Conservation (phyloP, 2,888 invertebrate species). For the Himalopsyche tibetana region DNA sequence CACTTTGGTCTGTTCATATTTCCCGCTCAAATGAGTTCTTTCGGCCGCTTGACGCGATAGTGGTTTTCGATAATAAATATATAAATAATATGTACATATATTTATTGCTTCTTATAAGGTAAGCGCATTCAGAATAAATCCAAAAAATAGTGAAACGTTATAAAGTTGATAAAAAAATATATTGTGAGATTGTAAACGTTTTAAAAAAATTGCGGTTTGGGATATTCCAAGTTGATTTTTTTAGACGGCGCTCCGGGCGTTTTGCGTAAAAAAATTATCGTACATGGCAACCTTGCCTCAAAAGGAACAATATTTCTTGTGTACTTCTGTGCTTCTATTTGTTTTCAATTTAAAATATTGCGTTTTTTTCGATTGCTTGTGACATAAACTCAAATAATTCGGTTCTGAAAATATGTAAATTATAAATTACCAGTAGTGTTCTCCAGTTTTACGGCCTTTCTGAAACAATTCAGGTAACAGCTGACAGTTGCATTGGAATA, state of each 20-base stretch:
- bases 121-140: not conserved
- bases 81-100: too few relatives aligned
- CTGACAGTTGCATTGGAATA: slow-evolving; percentile 60
- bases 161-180: not conserved
- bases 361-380: slow-evolving; percentile 49
- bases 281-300: slow-evolving; percentile 52
- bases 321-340: slow-evolving; percentile 54
- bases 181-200: not conserved
- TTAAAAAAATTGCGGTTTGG: not conserved
- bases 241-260: slow-evolving; percentile 9
- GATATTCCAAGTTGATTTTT: slow-evolving; percentile 42
- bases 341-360: slow-evolving; percentile 55
- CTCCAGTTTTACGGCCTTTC: slow-evolving; percentile 47
- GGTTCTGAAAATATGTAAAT: slow-evolving; percentile 52
- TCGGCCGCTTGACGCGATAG: not conserved
- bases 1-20: slow-evolving; percentile 7
- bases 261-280: slow-evolving; percentile 18
- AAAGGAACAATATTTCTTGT: slow-evolving; percentile 54
- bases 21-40: not conserved
- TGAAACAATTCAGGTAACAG: slow-evolving; percentile 59
- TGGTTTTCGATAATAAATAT: not conserved
- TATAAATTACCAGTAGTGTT: slow-evolving; percentile 47
- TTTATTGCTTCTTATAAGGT: not conserved
- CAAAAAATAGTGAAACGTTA: not conserved
- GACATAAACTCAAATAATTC: slow-evolving; percentile 50